Conservation (phyloP, 1,140 invertebrate genomes). For the Drosophila insularis region DNA sequence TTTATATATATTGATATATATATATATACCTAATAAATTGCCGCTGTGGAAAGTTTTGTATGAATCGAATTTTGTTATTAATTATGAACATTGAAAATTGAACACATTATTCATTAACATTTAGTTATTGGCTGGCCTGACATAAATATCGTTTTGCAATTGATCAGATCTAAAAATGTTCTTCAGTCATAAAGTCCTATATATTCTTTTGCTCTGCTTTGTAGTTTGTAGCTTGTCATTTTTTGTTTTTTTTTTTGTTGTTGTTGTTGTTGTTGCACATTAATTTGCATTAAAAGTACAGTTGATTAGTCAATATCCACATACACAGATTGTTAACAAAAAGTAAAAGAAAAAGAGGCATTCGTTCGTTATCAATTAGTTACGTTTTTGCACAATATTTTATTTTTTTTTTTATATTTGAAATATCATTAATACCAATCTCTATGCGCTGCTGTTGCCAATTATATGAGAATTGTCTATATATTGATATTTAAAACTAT, state of each 20-base stretch:
- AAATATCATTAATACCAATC: not conserved
- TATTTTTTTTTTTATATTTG: not conserved
- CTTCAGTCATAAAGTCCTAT: not conserved
- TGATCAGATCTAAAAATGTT: not conserved
- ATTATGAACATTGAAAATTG: slow-evolving; percentile 9
- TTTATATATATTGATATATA: slow-evolving; percentile 10
- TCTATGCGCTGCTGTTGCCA: not conserved
- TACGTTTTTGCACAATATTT: slow-evolving; percentile 5
- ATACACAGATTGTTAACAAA: not conserved
- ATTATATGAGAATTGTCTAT: not conserved
- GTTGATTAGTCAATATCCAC: not conserved
- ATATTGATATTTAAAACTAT: not conserved
- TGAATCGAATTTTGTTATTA: not conserved
- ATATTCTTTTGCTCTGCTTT: not conserved
- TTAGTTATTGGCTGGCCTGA: not conserved
- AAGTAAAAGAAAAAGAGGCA: not conserved
- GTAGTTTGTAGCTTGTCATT: not conserved
- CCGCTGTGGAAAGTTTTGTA: slow-evolving; percentile 20
- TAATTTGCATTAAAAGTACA: not conserved
- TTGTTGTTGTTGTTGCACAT: not conserved
- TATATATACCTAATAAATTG: slow-evolving; percentile 29
- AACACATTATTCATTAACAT: slow-evolving; percentile 4
- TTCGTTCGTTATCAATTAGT: not conserved
- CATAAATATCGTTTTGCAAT: not conserved
- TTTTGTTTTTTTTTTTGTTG: not conserved